These are phyloP conservation scores for Cyprinus carpio DNA, from an alignment of 2,113 vertebrate species.

Conservation along the genomic window DNA sequence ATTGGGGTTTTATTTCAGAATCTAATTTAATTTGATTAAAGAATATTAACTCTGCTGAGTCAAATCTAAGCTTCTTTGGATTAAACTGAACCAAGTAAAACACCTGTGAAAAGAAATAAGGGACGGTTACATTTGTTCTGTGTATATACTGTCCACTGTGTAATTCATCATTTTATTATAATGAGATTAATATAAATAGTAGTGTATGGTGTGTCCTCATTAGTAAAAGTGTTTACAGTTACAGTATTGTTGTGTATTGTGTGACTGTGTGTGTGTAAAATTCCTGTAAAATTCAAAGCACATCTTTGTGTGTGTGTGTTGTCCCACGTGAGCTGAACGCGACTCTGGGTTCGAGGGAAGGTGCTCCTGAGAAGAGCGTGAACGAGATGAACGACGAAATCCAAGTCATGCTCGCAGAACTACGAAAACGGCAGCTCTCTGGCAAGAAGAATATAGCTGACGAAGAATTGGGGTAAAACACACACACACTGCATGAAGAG, in stretches of 20 bases:
- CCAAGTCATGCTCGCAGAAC: conserved; percentile 84
- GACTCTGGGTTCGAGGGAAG: conserved; percentile 81
- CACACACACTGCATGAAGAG: background rate
- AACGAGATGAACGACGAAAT: conserved; percentile 86
- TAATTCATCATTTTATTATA: too few relatives aligned
- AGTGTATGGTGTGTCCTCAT: too few relatives aligned
- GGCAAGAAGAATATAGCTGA: conserved; percentile 80
- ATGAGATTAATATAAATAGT: too few relatives aligned
- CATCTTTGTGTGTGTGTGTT: conserved; percentile 44
- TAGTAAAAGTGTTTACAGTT: too few relatives aligned
- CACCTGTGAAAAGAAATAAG: background rate
- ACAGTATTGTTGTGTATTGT: background rate
- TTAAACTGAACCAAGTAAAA: conserved; percentile 41
- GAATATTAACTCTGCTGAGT: conserved; percentile 49
- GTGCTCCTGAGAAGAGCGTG: conserved; percentile 83
- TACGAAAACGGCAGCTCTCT: conserved; percentile 81
- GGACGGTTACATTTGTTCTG: background rate
- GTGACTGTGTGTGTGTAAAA: conserved; percentile 26
- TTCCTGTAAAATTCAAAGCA: too few relatives aligned
- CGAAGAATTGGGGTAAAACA: conserved; percentile 85
- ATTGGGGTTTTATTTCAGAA: conserved; percentile 56
- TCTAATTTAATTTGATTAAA: conserved; percentile 61
- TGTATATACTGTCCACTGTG: too few relatives aligned
- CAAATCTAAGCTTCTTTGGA: conserved; percentile 50
- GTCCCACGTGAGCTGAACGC: conserved; percentile 82